These are phyloP conservation scores for Neodon shergylaensis DNA, from an alignment of 2,113 vertebrate genomes.

Conservation along the genomic window DNA sequence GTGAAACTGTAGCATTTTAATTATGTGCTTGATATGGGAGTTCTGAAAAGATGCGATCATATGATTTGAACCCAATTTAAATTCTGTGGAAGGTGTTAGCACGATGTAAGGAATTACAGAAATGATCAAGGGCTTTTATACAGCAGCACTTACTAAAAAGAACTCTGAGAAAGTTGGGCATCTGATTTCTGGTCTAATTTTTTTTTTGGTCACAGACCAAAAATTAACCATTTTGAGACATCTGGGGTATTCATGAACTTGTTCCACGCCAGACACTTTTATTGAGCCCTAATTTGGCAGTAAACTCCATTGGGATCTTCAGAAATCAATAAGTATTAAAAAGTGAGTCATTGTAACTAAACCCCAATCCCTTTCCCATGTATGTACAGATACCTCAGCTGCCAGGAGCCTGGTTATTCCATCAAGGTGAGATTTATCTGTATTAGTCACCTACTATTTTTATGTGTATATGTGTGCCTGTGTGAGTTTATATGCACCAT, in stretches of 20 bases:
- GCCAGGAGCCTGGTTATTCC: not conserved
- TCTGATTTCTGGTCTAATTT: not conserved
- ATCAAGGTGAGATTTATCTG: not conserved
- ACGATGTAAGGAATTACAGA: constrained; percentile 63
- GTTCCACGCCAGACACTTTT: not conserved
- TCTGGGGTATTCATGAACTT: not conserved
- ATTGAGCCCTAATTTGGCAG: not conserved
- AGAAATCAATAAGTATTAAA: constrained; percentile 36
- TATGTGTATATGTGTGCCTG: not conserved
- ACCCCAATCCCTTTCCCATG: no score
- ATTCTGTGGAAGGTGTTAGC: constrained; percentile 63
- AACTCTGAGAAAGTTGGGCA: constrained; percentile 23
- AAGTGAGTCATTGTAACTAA: not conserved
- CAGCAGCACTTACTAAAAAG: constrained; percentile 65
- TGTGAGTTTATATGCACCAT: not conserved
- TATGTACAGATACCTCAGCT: not conserved
- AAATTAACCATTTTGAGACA: not conserved
- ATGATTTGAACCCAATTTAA: constrained; percentile 75
- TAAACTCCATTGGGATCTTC: not conserved
- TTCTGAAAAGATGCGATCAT: constrained; percentile 73
- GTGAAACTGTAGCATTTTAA: constrained; percentile 78
- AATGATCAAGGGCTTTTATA: constrained; percentile 49
- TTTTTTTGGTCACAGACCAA: not conserved
- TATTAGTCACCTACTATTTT: not conserved
- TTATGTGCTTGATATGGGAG: constrained; percentile 59